Evolutionary conservation across 2,113 vertebrate genomes (phyloP), one percentile per base, ranked within the genome.

Genomic region (Oreotrochilus melanogaster): DNA sequence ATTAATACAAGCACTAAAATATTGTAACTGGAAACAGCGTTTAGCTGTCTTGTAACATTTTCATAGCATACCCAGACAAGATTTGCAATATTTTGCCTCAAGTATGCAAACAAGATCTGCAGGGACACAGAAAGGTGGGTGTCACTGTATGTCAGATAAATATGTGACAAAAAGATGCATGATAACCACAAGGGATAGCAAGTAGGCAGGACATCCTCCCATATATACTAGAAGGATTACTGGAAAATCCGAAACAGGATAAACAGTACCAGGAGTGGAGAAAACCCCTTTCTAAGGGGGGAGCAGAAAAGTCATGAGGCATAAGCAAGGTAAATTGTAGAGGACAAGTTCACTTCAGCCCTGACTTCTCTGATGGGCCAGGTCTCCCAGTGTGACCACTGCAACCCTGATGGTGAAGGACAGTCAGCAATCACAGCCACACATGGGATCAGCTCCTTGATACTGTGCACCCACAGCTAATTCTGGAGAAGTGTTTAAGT

Each of bases 351-450:
- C 23, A 7, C 39, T 35, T 74, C 35, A 58, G 14, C 39, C 19
- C 17, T 69, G 16, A n/a, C 4, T 3, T 43, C 7, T 47, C 12
- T 42, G 22, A 53, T 16, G n/a, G 61, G 39, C 0, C 5, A 67
- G 21, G 1, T 86, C 28, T 76, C 18, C 45, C 71, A 78, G 39
- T 8, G 33, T 70, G n/a, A 67, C 45, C 66, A 31, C 10, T 42
- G 54, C 31, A 30, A 3, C 45, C 33, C 65, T 74, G 62, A 23
- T 70, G 28, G 43, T 5, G 19, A 75, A 65, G 45, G 30, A 43
- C 11, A 22, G 14, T 25, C 22, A 70, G 57, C 0, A 6, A 48
- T 6, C 1, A 0, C 17, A 73, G 35, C 22, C 24, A 53, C 28
- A 21, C 54, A 23, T 31, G 6, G 10, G 37, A 45, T 25, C 62